A percentile compares a stretch with the other conserved stretches of the same genome.
Evolutionary conservation across 2,797 vertebrate genomes (phyloP).

Genomic region (Pseudocheirus occidentalis): DNA sequence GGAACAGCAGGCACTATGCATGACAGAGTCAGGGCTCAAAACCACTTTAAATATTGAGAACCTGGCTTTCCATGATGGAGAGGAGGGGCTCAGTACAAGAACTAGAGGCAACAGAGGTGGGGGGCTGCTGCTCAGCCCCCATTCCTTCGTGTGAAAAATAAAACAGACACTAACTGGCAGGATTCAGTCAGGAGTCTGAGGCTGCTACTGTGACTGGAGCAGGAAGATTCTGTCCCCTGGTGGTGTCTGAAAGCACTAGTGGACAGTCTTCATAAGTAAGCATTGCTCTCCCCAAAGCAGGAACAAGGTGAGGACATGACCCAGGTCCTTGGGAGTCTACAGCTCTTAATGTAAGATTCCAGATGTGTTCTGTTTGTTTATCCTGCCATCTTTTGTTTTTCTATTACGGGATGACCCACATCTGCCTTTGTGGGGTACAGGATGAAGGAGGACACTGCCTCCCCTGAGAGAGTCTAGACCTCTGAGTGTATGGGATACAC

Average conservation of each 20-base stretch:
- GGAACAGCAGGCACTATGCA: background rate
- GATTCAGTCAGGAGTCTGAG: background rate
- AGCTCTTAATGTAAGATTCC: too few relatives aligned
- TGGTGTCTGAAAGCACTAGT: background rate
- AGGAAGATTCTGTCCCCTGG: background rate
- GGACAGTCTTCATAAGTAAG: too few relatives aligned
- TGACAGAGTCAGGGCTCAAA: background rate
- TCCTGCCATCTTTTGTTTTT: background rate
- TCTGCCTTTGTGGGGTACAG: background rate
- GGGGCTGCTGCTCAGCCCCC: too few relatives aligned
- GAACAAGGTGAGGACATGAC: background rate
- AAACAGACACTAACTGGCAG: background rate
- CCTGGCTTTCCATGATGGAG: background rate
- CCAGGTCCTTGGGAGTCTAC: background rate
- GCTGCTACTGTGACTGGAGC: background rate
- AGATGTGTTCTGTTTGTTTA: background rate
- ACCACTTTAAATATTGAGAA: background rate
- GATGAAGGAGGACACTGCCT: background rate
- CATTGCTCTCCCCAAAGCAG: background rate
- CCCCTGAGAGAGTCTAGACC: background rate
- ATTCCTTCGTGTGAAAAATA: too few relatives aligned
- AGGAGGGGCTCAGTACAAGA: too few relatives aligned
- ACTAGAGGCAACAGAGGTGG: too few relatives aligned
- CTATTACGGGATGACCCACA: background rate
- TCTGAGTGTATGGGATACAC: rapidly evolving